Base-by-base conservation (phyloP, 2,797 vertebrate genomes). In the Pogoniulus pusillus region DNA sequence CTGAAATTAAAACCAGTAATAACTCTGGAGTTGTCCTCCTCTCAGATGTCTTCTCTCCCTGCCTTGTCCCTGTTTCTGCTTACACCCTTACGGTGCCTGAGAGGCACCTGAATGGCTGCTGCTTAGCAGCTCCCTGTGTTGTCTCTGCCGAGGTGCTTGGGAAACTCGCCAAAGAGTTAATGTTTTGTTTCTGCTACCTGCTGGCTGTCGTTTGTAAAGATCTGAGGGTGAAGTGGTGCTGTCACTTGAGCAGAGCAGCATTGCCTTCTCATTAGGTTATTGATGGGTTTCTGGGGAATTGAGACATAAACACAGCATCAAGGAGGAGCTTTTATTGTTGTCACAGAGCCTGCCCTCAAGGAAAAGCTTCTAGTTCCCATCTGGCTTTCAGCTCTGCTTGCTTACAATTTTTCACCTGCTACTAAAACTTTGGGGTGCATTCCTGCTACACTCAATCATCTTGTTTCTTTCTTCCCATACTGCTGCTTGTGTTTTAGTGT, bases 271-370 rank as follows among this genome's bases (percentile, higher is more conserved):
- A 93, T 89, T 96, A 95, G 91, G 91, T 96, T 96, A 94, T 76
- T 93, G 89, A 95, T 94, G 88, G 77, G 69, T 96, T 97, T 95
- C 96, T 95, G 63, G 93, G 95, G 80, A 93, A 95, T 58, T 96
- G 91, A 94, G 88, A 90, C 39, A 79, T 94, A 95, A 96, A 93
- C 86, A 95, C 49, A 92, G 82, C 94, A 90, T 84, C 81, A 82
- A 81, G 51, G 57, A 91, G 95, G 88, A 96, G 74, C 55, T 96
- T 96, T 96, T 73, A 75, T 89, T 95, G 57, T 81, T 95, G 83
- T 93, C 87, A 92, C 43, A 13, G 24, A 95, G 96, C 55, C 35
- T 96, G 79, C 89, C 89, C 85, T 96, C 89, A 96, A 95, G 89
- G 94, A 91, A 92, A 81, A 94, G 87, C 66, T 75, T 65, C 82